Evolutionary conservation across 1,140 invertebrate species (phyloP).

Genomic region (Cydia splendana): DNA sequence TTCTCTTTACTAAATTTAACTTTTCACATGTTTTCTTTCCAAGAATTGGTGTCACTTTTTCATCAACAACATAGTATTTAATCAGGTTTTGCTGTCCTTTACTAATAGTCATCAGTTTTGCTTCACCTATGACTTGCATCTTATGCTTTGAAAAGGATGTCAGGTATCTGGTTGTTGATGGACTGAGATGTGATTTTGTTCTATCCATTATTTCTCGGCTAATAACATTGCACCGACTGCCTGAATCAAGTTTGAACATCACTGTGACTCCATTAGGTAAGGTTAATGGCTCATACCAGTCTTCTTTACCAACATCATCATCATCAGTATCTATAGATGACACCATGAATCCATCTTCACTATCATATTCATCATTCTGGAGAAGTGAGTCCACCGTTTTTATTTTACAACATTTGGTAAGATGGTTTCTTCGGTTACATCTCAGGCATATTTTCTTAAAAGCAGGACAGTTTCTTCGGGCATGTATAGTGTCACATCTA

Average conservation of each 20-base stretch:
- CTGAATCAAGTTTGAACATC: conserved; percentile 35
- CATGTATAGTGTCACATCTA: conserved; percentile 40
- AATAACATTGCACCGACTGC: conserved; percentile 37
- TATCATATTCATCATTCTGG: conserved; percentile 36
- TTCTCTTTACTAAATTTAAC: conserved; percentile 33
- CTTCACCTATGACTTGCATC: conserved; percentile 37
- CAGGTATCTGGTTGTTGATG: conserved; percentile 37
- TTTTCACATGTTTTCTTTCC: conserved; percentile 37
- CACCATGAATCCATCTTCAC: conserved; percentile 37
- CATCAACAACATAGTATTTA: conserved; percentile 38
- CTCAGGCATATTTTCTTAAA: conserved; percentile 40
- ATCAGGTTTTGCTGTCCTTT: conserved; percentile 38
- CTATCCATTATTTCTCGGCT: conserved; percentile 36
- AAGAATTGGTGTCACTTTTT: conserved; percentile 39
- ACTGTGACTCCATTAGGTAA: not conserved
- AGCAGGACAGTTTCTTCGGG: conserved; percentile 38
- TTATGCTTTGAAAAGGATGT: conserved; percentile 38
- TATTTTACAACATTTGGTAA: conserved; percentile 13
- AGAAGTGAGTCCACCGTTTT: conserved; percentile 32
- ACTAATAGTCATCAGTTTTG: conserved; percentile 31
- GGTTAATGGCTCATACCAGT: conserved; percentile 34
- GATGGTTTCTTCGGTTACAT: conserved; percentile 38
- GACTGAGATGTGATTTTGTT: conserved; percentile 34
- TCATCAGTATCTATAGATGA: conserved; percentile 35
- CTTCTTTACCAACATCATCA: conserved; percentile 36